A percentile compares a stretch with the other conserved stretches of the same genome.
Evolutionary conservation across 1,140 invertebrate genomes (phyloP).

Genomic region (Cydia strobilella): DNA sequence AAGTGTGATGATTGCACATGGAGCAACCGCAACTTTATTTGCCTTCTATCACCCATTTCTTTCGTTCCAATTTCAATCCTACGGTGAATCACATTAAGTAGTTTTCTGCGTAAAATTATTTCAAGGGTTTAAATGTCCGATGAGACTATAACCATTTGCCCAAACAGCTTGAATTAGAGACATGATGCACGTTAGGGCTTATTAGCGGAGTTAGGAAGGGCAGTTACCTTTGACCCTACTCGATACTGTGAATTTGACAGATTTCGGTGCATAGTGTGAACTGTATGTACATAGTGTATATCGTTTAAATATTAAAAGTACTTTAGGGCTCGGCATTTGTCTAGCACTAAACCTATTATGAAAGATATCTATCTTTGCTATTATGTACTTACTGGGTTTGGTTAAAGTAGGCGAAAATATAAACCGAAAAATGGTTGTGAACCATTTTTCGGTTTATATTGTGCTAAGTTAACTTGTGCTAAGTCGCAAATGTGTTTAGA

Average conservation of each 20-base stretch:
- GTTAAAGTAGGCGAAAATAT: no score
- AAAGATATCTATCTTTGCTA: no score
- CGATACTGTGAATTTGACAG: slow-evolving; percentile 50
- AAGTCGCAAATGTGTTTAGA: no score
- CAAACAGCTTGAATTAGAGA: slow-evolving; percentile 58
- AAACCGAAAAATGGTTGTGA: no score
- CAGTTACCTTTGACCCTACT: slow-evolving; percentile 53
- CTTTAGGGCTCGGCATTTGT: neutral
- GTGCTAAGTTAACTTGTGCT: no score
- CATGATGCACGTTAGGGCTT: slow-evolving; percentile 57
- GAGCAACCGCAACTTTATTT: neutral
- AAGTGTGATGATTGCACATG: slow-evolving; percentile 37
- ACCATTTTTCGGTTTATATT: no score
- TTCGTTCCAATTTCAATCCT: neutral
- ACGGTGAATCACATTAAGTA: neutral
- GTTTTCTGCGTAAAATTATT: neutral
- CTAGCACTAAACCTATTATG: neutral
- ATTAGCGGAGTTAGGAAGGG: slow-evolving; percentile 52
- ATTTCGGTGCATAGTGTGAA: slow-evolving; percentile 19
- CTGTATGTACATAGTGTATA: neutral
- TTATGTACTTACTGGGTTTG: no score
- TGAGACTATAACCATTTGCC: slow-evolving; percentile 47
- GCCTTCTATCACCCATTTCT: neutral
- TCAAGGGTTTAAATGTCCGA: neutral
- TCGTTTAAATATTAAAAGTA: neutral